These are phyloP conservation scores for Xenopus laevis DNA, from an alignment of 2,113 vertebrate genomes.

Conservation along the genomic window DNA sequence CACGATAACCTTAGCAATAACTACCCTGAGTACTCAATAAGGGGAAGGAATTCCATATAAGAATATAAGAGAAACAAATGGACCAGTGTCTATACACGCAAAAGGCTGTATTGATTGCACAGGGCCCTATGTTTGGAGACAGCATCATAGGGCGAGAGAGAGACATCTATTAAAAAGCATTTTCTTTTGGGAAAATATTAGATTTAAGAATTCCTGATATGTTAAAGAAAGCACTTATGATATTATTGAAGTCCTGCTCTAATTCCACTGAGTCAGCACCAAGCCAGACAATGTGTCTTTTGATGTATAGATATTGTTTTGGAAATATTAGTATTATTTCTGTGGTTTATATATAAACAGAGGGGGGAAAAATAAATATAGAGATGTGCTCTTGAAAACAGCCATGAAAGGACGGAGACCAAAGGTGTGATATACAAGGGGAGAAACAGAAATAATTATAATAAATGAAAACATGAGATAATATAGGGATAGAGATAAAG, in stretches of 20 bases:
- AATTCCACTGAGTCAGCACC: slow-evolving; percentile 45
- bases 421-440: too few relatives aligned
- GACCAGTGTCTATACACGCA: slow-evolving; percentile 1
- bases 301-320: background rate
- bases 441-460: too few relatives aligned
- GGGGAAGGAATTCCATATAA: too few relatives aligned
- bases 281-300: slow-evolving; percentile 8
- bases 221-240: slow-evolving; percentile 38
- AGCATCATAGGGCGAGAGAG: slow-evolving; percentile 9
- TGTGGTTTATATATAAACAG: too few relatives aligned
- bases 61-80: too few relatives aligned
- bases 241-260: slow-evolving; percentile 34
- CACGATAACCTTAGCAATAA: too few relatives aligned
- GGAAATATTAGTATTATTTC: background rate
- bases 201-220: slow-evolving; percentile 45
- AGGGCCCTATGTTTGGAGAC: slow-evolving; percentile 50
- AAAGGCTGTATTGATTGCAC: slow-evolving; percentile 59
- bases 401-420: too few relatives aligned
- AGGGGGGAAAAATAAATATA: too few relatives aligned
- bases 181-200: slow-evolving; percentile 37
- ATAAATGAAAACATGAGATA: too few relatives aligned
- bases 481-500: too few relatives aligned
- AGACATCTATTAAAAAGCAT: slow-evolving; percentile 52
- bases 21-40: too few relatives aligned
- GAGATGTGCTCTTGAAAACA: too few relatives aligned